phyloP scores from a whole-genome alignment of 1,140 invertebrate species.

The Diachasma alloeum region DNA sequence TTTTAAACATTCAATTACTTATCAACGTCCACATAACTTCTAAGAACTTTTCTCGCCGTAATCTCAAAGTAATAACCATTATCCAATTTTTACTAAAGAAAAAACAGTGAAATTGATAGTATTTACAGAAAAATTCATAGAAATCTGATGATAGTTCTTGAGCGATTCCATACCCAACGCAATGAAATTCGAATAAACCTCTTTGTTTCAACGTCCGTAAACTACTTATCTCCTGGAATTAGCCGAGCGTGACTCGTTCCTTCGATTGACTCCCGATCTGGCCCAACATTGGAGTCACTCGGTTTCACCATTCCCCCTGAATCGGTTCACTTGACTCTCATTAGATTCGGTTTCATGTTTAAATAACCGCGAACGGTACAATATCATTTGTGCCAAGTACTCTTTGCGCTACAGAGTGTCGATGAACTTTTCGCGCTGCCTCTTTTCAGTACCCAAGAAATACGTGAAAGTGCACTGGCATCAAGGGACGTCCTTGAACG shows the following conservation, averaged over 20 bases:
- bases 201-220: background rate
- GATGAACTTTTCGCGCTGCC: background rate
- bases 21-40: too few species aligned
- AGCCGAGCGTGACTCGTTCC: constrained; percentile 15
- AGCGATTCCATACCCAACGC: background rate
- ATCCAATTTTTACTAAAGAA: too few species aligned
- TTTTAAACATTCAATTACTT: too few species aligned
- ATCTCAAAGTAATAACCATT: too few species aligned
- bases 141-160: too few species aligned
- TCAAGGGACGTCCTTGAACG: background rate
- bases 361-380: background rate
- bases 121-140: too few species aligned
- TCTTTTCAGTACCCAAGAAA: background rate
- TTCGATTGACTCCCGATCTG: constrained; percentile 10
- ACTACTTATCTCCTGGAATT: constrained; percentile 12
- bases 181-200: background rate
- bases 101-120: too few species aligned
- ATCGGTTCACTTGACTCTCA: constrained; percentile 9
- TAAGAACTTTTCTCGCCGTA: too few species aligned
- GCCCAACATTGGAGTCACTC: constrained; percentile 10
- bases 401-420: background rate
- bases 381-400: background rate
- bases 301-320: background rate
- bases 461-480: background rate
- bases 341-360: constrained; percentile 2